Conservation (phyloP, 92 coral and sea anemone genomes). For the Parazoanthus swiftii region DNA sequence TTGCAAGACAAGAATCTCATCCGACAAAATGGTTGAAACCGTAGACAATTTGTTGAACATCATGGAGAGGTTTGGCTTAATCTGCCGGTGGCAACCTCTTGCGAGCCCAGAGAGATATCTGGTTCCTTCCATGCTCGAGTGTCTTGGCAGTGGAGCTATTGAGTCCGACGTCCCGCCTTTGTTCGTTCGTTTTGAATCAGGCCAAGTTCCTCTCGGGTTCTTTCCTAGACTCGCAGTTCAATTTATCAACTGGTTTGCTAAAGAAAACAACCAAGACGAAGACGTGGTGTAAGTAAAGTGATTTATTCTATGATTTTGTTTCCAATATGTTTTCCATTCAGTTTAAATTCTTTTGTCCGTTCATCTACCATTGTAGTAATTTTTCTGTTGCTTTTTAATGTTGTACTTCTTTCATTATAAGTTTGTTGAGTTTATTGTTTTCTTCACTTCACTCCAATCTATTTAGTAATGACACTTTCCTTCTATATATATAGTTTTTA, state of each 20-base stretch:
- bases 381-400: no score
- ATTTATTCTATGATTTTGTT: no score
- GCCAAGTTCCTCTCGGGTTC: constrained; percentile 26
- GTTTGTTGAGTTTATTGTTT: no score
- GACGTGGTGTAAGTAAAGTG: constrained; percentile 24
- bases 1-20: background rate
- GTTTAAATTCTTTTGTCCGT: no score
- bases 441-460: no score
- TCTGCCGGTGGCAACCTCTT: constrained; percentile 13
- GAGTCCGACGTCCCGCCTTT: constrained; percentile 2
- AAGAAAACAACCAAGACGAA: background rate
- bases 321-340: no score
- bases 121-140: constrained; percentile 32
- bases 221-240: constrained; percentile 10
- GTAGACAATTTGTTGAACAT: constrained; percentile 11
- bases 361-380: no score
- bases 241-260: constrained; percentile 26
- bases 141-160: background rate
- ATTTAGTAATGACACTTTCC: no score
- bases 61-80: constrained; percentile 26
- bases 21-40: background rate
- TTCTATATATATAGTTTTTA: no score
- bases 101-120: background rate
- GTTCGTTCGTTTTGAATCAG: constrained; percentile 11
- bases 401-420: no score